A percentile compares a stretch with the other conserved stretches of the same genome.
phyloP scores from a whole-genome alignment of 1,140 invertebrate genomes.

The Pachyrhynchus sulphureomaculatus region DNA sequence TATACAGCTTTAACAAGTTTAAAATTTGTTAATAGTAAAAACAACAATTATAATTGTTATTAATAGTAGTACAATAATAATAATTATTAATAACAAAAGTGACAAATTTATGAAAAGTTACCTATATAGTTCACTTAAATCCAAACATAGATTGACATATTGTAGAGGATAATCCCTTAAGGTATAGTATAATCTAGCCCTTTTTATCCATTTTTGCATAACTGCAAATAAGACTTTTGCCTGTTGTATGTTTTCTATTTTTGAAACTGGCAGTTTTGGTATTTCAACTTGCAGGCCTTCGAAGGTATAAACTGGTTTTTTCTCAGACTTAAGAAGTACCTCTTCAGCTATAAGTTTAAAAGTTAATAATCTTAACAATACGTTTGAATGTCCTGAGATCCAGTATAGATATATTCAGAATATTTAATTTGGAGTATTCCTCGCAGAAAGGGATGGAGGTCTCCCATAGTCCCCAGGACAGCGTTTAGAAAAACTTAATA shows the following conservation, averaged over 20 bases:
- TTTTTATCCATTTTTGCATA: slow-evolving; percentile 65
- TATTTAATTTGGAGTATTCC: too few relatives aligned
- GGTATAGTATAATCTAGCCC: slow-evolving; percentile 66
- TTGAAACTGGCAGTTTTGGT: slow-evolving; percentile 33
- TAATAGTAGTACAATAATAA: too few relatives aligned
- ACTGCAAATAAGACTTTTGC: slow-evolving; percentile 63
- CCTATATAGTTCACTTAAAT: slow-evolving; percentile 69
- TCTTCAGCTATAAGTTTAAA: neutral
- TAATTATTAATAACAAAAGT: too few relatives aligned
- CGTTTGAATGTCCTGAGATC: too few relatives aligned
- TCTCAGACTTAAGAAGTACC: neutral
- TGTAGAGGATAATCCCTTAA: slow-evolving; percentile 68
- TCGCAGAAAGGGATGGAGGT: too few relatives aligned
- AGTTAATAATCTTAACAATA: neutral
- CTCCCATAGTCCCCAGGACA: too few relatives aligned
- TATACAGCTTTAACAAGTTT: too few relatives aligned
- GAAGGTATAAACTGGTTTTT: slow-evolving; percentile 17
- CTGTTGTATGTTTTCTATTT: slow-evolving; percentile 52
- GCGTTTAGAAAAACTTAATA: too few relatives aligned
- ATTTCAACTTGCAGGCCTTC: slow-evolving; percentile 26
- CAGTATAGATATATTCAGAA: too few relatives aligned
- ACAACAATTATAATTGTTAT: too few relatives aligned
- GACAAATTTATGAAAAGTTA: too few relatives aligned
- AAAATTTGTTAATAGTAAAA: too few relatives aligned
- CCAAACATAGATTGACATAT: slow-evolving; percentile 67